phyloP scores from a whole-genome alignment of 2,797 vertebrate species.

The Pipistrellus kuhlii region DNA sequence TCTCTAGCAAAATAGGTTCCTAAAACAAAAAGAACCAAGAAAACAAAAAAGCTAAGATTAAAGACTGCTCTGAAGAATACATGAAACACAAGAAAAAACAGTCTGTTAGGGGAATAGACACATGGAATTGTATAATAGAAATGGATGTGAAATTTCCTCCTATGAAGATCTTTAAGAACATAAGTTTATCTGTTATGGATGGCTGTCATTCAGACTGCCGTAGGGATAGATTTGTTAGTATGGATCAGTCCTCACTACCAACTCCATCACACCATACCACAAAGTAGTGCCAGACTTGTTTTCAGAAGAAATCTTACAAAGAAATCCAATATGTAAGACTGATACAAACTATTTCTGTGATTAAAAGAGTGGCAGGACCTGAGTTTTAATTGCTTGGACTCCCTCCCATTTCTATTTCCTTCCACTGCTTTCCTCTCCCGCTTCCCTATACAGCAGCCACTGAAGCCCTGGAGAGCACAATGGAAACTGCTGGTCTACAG shows the following conservation, averaged over 20 bases:
- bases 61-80: slow-evolving; percentile 62
- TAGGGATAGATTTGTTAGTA: not conserved
- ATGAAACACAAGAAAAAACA: slow-evolving; percentile 45
- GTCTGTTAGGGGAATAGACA: slow-evolving; percentile 6
- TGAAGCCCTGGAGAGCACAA: not conserved
- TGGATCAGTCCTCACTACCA: not conserved
- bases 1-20: slow-evolving; percentile 98
- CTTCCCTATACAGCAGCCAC: not conserved
- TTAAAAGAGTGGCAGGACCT: not conserved
- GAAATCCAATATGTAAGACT: not conserved
- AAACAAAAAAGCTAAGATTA: slow-evolving; percentile 69
- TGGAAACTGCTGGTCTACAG: not conserved
- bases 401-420: not conserved
- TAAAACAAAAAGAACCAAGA: slow-evolving; percentile 81
- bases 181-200: not conserved
- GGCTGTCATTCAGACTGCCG: not conserved
- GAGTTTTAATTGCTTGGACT: not conserved
- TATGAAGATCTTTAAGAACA: not conserved
- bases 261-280: not conserved
- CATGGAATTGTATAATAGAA: not conserved
- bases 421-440: not conserved
- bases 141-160: not conserved
- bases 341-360: not conserved
- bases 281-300: not conserved
- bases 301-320: slow-evolving; percentile 15